These are phyloP conservation scores for Triops longicaudatus DNA, from an alignment of 1,140 invertebrate genomes.

Conservation along the genomic window DNA sequence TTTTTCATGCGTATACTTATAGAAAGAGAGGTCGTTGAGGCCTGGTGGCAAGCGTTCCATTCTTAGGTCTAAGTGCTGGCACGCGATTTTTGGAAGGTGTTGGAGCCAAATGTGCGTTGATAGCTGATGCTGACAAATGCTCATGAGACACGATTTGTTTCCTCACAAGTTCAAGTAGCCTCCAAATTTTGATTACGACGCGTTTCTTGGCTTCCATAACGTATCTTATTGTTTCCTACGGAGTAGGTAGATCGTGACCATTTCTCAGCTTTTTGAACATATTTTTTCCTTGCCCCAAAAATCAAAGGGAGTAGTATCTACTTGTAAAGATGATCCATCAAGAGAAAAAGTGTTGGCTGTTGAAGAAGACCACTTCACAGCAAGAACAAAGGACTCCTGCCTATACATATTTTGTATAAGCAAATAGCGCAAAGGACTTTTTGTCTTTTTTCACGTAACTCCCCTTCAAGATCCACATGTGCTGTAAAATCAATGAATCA, in stretches of 20 bases:
- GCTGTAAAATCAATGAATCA: no score
- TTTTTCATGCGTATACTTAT: background rate
- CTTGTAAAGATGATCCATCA: no score
- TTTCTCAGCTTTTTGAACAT: no score
- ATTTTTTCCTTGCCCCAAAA: no score
- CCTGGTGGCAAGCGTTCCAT: background rate
- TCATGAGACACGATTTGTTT: background rate
- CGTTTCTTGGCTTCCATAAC: background rate
- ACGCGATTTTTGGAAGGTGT: background rate
- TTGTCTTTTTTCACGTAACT: background rate
- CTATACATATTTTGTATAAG: background rate
- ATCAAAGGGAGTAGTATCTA: no score
- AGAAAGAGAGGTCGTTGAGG: background rate
- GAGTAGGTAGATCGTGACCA: no score
- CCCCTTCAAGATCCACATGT: no score
- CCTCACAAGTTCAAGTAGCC: background rate
- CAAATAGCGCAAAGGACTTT: background rate
- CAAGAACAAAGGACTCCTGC: background rate
- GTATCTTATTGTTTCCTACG: background rate
- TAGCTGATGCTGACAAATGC: constrained; percentile 7
- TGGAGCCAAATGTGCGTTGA: background rate
- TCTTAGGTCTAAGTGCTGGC: background rate
- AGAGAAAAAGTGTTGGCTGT: background rate
- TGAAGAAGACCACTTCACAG: background rate
- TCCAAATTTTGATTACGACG: background rate